Evolutionary conservation across 2,888 invertebrate genomes (phyloP).

Genomic region (Drosophila peninsularis): DNA sequence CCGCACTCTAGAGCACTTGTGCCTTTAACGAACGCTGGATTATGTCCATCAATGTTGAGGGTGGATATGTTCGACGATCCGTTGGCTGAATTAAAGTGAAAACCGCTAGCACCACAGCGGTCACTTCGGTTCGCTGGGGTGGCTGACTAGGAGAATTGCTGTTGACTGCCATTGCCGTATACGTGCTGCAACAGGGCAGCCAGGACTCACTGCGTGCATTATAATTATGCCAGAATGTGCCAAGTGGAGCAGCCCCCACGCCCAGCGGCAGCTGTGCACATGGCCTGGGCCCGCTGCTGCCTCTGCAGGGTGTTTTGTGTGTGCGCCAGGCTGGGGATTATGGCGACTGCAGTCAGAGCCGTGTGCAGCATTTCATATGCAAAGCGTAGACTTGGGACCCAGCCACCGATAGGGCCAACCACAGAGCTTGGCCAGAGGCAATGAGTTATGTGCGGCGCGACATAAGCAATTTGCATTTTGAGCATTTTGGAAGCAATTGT

Average conservation of each 20-base stretch:
- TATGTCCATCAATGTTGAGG: conserved; percentile 22
- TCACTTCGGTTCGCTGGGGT: conserved; percentile 41
- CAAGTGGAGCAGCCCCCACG: conserved; percentile 34
- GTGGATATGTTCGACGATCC: conserved; percentile 27
- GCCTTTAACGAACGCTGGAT: conserved; percentile 14
- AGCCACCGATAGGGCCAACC: conserved; percentile 58
- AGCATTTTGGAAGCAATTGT: conserved; percentile 70
- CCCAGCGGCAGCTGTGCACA: conserved; percentile 9
- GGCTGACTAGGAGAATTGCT: conserved; percentile 32
- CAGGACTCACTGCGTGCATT: conserved; percentile 67
- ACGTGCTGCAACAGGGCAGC: conserved; percentile 7
- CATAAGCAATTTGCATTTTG: conserved; percentile 85
- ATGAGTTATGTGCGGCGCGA: conserved; percentile 46
- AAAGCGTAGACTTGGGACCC: conserved; percentile 34
- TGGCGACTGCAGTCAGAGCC: conserved; percentile 25
- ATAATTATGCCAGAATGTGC: conserved; percentile 76
- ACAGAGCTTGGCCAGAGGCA: conserved; percentile 34
- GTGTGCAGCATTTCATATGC: conserved; percentile 71
- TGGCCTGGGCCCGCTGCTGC: not conserved
- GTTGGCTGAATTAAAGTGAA: conserved; percentile 41
- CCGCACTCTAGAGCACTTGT: not conserved
- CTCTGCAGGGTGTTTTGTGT: conserved; percentile 21
- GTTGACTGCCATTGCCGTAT: conserved; percentile 14
- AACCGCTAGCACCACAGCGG: conserved; percentile 59
- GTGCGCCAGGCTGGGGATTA: conserved; percentile 46